Conservation (phyloP, 2,797 vertebrate genomes). For the Enteromius radiatus region DNA sequence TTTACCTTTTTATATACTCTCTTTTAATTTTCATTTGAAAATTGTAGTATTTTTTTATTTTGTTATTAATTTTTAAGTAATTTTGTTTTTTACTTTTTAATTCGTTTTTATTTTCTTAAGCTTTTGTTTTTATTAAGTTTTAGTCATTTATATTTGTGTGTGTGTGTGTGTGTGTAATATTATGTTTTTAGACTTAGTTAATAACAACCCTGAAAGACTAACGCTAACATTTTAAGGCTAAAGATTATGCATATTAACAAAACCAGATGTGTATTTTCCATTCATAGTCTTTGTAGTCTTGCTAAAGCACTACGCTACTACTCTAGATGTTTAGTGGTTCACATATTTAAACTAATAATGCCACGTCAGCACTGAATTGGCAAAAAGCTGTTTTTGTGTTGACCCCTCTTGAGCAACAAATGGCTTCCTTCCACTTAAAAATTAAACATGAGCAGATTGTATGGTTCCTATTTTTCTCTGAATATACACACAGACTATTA, state of each 20-base stretch:
- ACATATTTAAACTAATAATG: slow-evolving; percentile 11
- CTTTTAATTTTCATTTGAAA: no score
- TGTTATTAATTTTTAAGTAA: no score
- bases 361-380: slow-evolving; percentile 42
- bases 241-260: slow-evolving; percentile 35
- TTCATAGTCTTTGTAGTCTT: neutral
- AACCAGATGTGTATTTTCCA: slow-evolving; percentile 8
- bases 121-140: no score
- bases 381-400: slow-evolving; percentile 45
- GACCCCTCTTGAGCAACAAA: slow-evolving; percentile 30
- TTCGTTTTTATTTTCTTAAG: no score
- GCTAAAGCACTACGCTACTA: neutral
- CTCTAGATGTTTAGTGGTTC: neutral
- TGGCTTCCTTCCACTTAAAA: slow-evolving; percentile 47
- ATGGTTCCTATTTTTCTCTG: slow-evolving; percentile 39
- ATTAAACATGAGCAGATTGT: slow-evolving; percentile 39
- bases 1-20: no score
- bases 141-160: neutral
- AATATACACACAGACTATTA: slow-evolving; percentile 45
- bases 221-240: neutral
- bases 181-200: neutral
- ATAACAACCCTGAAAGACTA: neutral
- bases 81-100: neutral
- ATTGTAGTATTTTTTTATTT: no score
- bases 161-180: neutral